Evolutionary conservation across 1,140 invertebrate species (phyloP), one percentile per base, ranked within the genome.

Genomic region (Diachasmimorpha longicaudata): DNA sequence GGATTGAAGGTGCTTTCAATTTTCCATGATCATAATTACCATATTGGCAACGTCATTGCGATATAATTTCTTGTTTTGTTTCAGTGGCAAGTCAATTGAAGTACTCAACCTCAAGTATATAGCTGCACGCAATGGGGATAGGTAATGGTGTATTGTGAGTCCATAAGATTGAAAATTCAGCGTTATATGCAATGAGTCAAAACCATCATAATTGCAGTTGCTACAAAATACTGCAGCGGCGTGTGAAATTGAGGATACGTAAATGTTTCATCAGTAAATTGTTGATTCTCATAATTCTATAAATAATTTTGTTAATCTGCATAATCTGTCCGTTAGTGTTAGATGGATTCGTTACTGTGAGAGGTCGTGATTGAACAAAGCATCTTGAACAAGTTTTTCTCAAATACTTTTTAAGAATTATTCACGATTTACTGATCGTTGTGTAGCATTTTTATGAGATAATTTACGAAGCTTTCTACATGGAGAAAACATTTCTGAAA

Each of bases 1-100:
- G 55, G 77, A 11, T 52, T 87, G 13, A 85, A 81, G 74, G 83
- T 87, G 82, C 71, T 44, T 23, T 63, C 1, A 36, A 14, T 52
- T n/a, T 72, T 46, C n/a, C 44, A 46, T 11, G 44, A n/a, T 3
- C 10, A n/a, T 11, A 10, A n/a, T n/a, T n/a, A n/a, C n/a, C n/a
- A n/a, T n/a, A n/a, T n/a, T n/a, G n/a, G n/a, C n/a, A n/a, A n/a
- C n/a, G n/a, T n/a, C n/a, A n/a, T n/a, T n/a, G n/a, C n/a, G n/a
- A n/a, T n/a, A n/a, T n/a, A n/a, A n/a, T n/a, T n/a, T 48, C 31
- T 31, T n/a, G 36, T 63, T 75, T 42, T 44, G 11, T 75, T 76
- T 16, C 74, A 76, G 74, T 76, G 74, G 74, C 74, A 76, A 76
- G 74, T 76, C 2, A 76, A 71, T 66, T 76, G 55, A 76, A 63